Percentiles rank a stretch among this genome's conserved stretches.
These are phyloP conservation scores for Ferdinandea cuprea DNA, from an alignment of 2,888 invertebrate species.

Conservation along the genomic window DNA sequence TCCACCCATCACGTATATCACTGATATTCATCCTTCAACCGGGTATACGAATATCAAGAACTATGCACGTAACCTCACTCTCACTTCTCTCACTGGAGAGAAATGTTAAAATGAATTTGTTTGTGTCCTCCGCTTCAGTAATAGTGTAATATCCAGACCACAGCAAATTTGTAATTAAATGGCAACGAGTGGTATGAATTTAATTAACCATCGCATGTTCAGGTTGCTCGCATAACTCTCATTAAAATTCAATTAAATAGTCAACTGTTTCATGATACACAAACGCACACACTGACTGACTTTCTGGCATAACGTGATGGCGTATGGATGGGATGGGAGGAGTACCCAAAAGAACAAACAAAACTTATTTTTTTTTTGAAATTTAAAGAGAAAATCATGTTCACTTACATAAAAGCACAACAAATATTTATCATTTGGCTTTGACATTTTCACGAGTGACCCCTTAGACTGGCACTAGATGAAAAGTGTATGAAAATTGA, in stretches of 20 bases:
- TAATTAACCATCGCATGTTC: constrained; percentile 11
- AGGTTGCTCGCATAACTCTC: constrained; percentile 4
- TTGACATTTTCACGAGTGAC: neutral
- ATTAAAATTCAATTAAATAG: constrained; percentile 32
- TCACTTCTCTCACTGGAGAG: neutral
- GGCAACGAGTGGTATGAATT: constrained; percentile 9
- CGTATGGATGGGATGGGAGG: neutral
- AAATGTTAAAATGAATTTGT: constrained; percentile 22
- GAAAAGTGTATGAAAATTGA: no score
- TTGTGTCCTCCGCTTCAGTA: neutral
- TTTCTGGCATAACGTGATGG: no score
- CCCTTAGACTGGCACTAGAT: no score
- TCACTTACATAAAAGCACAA: neutral
- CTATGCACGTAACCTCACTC: constrained; percentile 1
- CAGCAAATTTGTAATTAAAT: constrained; percentile 17
- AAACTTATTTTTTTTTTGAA: no score
- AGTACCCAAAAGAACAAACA: neutral
- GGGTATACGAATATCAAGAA: no score
- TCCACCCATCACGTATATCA: no score
- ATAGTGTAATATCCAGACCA: constrained; percentile 9
- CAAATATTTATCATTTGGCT: neutral
- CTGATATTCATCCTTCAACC: no score
- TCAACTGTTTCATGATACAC: constrained; percentile 13
- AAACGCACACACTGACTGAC: neutral
- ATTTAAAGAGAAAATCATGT: no score